These are phyloP conservation scores for Lophochroa leadbeateri DNA, from an alignment of 2,113 vertebrate species.

Conservation along the genomic window DNA sequence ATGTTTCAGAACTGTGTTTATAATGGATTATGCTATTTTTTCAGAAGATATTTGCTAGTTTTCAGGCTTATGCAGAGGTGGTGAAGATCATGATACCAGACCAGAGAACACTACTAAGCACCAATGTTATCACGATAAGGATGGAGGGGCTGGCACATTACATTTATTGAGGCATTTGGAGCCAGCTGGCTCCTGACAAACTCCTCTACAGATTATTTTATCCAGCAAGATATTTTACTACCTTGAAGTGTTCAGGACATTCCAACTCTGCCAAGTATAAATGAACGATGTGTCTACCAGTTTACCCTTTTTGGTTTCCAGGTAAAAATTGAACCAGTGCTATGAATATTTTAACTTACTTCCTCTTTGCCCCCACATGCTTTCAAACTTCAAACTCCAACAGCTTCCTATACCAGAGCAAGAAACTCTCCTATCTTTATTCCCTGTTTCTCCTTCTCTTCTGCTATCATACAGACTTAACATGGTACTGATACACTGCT, in stretches of 20 bases:
- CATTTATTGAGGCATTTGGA: neutral
- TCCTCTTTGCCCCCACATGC: neutral
- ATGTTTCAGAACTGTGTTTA: neutral
- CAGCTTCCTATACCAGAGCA: neutral
- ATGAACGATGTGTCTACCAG: fast-evolving
- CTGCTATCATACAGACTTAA: neutral
- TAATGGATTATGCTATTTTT: neutral
- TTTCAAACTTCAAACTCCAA: neutral
- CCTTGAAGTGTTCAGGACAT: neutral
- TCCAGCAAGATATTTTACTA: neutral
- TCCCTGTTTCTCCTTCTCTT: neutral
- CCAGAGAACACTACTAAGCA: neutral
- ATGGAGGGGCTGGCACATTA: neutral
- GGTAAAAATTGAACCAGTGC: neutral
- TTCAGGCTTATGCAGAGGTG: neutral
- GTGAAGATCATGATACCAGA: neutral
- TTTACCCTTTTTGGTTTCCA: neutral
- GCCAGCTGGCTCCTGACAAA: neutral
- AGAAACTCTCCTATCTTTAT: neutral
- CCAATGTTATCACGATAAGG: neutral
- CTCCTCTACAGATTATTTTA: neutral
- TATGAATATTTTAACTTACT: neutral
- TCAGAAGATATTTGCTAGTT: neutral
- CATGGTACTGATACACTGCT: neutral
- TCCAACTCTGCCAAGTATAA: neutral